These are phyloP conservation scores for Micromys minutus DNA, from an alignment of 2,113 vertebrate species.

Conservation along the genomic window DNA sequence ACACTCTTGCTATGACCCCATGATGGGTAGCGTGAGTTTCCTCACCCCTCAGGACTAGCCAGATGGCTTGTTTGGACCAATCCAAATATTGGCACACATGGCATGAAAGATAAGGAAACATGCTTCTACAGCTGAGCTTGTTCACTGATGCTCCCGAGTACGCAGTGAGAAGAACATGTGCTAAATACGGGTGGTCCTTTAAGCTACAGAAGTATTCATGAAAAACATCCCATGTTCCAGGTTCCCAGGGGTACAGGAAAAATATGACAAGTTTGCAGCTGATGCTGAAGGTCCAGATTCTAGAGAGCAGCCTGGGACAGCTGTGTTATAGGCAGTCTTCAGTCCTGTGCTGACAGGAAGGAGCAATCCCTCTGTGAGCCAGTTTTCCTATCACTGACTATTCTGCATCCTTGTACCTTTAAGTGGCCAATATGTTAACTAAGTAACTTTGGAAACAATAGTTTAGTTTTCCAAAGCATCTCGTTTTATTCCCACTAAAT, in stretches of 20 bases:
- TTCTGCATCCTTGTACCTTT: not conserved
- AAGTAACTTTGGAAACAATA: not conserved
- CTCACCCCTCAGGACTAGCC: not conserved
- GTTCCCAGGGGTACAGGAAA: not conserved
- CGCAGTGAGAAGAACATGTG: not conserved
- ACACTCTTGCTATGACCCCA: not conserved
- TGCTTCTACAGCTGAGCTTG: not conserved
- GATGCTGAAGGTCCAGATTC: not conserved
- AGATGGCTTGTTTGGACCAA: slow-evolving; percentile 6
- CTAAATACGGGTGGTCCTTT: not conserved
- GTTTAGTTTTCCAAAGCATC: not conserved
- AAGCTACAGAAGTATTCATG: not conserved
- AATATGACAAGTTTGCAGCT: not conserved
- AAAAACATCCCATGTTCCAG: not conserved
- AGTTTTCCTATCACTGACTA: not conserved
- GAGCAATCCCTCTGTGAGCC: not conserved
- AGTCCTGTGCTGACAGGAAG: not conserved
- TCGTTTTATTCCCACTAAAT: not conserved
- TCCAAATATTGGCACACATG: not conserved
- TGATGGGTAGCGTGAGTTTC: not conserved
- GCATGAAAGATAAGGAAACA: not conserved
- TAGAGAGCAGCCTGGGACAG: not conserved
- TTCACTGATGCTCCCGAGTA: not conserved
- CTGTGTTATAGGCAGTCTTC: not conserved
- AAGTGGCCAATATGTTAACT: not conserved